Base-by-base conservation (phyloP, 2,888 invertebrate species). In the Octonoba sinensis region DNA sequence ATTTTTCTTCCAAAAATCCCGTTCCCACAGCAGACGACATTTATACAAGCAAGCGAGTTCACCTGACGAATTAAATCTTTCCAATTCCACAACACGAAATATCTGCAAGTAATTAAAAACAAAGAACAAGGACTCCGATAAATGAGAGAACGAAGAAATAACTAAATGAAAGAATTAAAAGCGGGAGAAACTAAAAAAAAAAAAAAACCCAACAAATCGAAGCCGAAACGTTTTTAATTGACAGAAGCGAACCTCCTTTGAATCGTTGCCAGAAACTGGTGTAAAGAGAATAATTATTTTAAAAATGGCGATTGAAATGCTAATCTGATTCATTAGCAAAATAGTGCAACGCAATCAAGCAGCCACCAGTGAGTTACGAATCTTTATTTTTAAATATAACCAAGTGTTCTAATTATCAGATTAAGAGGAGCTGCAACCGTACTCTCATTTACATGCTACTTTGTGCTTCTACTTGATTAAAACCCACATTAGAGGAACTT, bases 341-440 rank as follows among this genome's bases (percentile, higher is more conserved):
- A 20, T 22, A 46, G 47, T 22, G 65, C 67, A 79, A 79, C 79
- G 79, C 79, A 79, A 79, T 79, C 79, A 79, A 65, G 24, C 18
- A 60, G 79, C 73, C 79, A 73, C 79, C 27, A 47, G 69, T 79
- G 79, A 47, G 62, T 73, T 16, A 16, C 44, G 36, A 36, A 44
- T 49, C 62, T 73, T 79, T 79, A 79, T 79, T 79, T 79, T 79
- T 73, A 73, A 79, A 79, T 79, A 79, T 73, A 73, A 73, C 79
- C 79, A 47, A 67, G 79, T 79, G 79, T 79, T 79, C 69, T 79
- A 79, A 79, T 79, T 79, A 79, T 79, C 79, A 57, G 69, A 79
- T 79, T 79, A 73, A 79, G 73, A 73, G 36, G 62, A 22, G 77
- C 76, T 54, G 67, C 47, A 59, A 27, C 46, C 49, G 56, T 46